Evolutionary conservation across 2,797 vertebrate species (phyloP), one percentile per base, ranked within the genome.

Genomic region (Phrynocephalus guinanensis): DNA sequence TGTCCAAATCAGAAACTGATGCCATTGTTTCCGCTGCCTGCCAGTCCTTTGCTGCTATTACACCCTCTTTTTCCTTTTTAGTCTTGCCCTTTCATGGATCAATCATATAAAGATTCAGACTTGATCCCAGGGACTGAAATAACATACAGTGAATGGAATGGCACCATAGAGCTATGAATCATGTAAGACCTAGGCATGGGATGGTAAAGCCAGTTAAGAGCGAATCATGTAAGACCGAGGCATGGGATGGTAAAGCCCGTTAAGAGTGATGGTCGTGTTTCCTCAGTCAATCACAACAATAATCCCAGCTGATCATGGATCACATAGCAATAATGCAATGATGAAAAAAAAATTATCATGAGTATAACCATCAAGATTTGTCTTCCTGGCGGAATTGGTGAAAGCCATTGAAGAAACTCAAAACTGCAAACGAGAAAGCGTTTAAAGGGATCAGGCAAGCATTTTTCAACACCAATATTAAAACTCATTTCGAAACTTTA

Each of bases 61-160:
- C 10, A 70, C 87, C 79, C 87, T 82, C 24, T 90, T 1, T 70
- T 91, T 30, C 70, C 11, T 50, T 33, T 16, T 48, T n/a, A 63
- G 18, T 63, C 60, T 63, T 16, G 7, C 38, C 83, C 18, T 79
- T 33, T 87, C 48, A 33, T 33, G 3, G 7, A 63, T 63, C 56
- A 33, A 33, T 52, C 15, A 33, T 33, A 38, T 3, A 18, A 44
- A 38, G 33, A 75, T 20, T 60, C 77, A 56, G 28, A 7, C 24
- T 86, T 16, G 11, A 44, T 88, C 13, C 24, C 81, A 26, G 13
- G 79, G 66, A 71, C 90, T 70, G 1, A 86, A 70, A 60, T 50
- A 89, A 86, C 88, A 93, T 24, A 52, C 1, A 11, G 33, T 30
- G 33, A 28, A n/a, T 68, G 63, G 22, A 11, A 13, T 11, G 60